Base-by-base conservation (phyloP, 2,888 invertebrate species). In the Sinodicranocentrus sp. region DNA sequence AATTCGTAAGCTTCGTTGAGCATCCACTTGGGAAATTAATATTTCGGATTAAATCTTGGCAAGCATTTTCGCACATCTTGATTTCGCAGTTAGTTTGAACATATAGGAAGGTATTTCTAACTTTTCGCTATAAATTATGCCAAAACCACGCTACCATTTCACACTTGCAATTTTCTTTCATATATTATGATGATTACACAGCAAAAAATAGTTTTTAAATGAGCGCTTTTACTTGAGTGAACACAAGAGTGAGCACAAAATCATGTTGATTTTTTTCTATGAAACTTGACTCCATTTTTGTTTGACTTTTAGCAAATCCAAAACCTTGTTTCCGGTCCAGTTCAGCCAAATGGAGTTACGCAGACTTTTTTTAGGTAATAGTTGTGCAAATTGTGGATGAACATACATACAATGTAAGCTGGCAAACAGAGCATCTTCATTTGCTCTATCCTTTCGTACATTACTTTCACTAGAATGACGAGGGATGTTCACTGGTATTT, bases 311-410 rank as follows among this genome's bases (percentile, higher is more conserved):
- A 44, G 19, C 39, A 25, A 5, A 54, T 5, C 52, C 52, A 2
- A 70, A 54, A 19, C 28, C 70, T 19, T 54, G 28, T 70, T 70
- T 70, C 52, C 19, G 70, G 52, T 70, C 48, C 70, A 70, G 21
- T 70, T 70, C 52, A 28, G 54, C 26, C 19, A 19, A 54, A 70
- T 33, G 26, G 54, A 70, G 33, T 54, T 61, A 61, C 28, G 61
- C 28, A 61, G 17, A 61, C 26, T 57, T 15, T 19, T 57, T 52
- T 2, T 28, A n/a, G 28, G 61, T 15, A 13, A 52, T 52, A 26
- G 23, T 10, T 63, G 26, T n/a, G 17, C 63, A 61, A 6, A 61
- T 17, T 33, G 33, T 33, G 33, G 33, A 10, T 33, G 10, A 33
- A 33, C 33, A 33, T 10, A 15, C 54, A 54, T 33, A 33, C 10